A percentile compares a stretch with the other conserved stretches of the same genome.
These are phyloP conservation scores for Scaptomyza montana DNA, from an alignment of 1,140 invertebrate genomes.

Conservation along the genomic window DNA sequence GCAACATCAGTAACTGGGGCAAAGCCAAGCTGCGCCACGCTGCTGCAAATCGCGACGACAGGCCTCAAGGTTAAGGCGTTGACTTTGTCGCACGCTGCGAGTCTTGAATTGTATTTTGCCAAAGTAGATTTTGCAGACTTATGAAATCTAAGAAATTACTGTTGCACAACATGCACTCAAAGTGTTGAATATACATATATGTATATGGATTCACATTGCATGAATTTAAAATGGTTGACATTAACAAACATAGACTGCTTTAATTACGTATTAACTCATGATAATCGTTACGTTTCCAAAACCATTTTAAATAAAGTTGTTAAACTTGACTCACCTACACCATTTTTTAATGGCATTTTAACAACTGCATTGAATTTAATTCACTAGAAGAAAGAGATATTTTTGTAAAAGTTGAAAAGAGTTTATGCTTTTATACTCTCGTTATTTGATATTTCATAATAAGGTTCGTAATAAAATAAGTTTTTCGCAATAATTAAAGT, in stretches of 20 bases:
- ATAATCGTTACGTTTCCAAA: not conserved
- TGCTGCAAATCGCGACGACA: constrained; percentile 49
- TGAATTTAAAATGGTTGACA: not conserved
- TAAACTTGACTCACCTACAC: not conserved
- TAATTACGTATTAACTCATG: no score
- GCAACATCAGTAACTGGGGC: constrained; percentile 44
- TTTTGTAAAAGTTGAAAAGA: no score
- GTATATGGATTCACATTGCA: not conserved
- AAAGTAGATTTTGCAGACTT: constrained; percentile 8
- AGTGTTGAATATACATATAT: not conserved
- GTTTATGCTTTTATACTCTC: no score
- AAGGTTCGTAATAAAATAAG: no score
- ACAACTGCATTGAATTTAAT: no score
- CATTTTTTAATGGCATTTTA: no score
- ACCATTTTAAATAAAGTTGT: not conserved
- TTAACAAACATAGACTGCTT: not conserved
- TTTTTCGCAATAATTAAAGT: no score
- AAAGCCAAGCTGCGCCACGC: constrained; percentile 19
- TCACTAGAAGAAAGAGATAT: no score
- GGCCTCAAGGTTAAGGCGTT: constrained; percentile 69
- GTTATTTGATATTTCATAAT: no score
- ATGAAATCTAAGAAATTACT: constrained; percentile 3
- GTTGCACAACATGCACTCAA: constrained; percentile 5
- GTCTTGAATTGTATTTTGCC: not conserved
- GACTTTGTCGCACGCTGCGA: constrained; percentile 26